phyloP scores from a whole-genome alignment of 2,797 vertebrate species.

The Balearica regulorum region DNA sequence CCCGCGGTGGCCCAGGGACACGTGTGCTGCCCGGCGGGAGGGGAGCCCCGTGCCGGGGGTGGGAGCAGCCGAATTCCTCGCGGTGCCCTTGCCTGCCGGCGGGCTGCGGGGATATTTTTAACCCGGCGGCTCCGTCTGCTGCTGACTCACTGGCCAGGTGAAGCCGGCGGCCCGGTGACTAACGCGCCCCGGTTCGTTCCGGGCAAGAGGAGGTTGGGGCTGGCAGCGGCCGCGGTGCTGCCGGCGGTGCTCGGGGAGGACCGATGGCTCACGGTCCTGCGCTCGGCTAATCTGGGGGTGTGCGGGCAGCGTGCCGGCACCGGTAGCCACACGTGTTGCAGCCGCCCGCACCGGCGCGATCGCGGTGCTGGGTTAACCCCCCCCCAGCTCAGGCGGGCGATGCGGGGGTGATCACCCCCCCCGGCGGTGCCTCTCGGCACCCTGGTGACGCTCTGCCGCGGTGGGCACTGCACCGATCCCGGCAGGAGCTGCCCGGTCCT shows the following conservation, averaged over 20 bases:
- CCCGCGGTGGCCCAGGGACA: background rate
- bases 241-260: background rate
- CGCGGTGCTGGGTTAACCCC: background rate
- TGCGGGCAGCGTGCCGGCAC: background rate
- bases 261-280: background rate
- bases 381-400: no score
- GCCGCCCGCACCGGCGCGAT: background rate
- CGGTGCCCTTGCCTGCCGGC: background rate
- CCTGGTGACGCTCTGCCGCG: background rate
- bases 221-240: background rate
- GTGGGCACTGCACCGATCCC: accelerated
- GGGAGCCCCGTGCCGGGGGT: background rate
- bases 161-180: constrained; percentile 27
- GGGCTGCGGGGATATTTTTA: background rate
- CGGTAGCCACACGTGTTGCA: background rate
- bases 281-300: background rate
- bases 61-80: background rate
- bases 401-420: background rate
- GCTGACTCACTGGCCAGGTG: constrained; percentile 58
- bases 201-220: background rate
- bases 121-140: background rate
- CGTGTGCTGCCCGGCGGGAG: background rate
- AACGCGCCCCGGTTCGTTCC: background rate
- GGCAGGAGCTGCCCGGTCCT: background rate
- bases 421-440: background rate